These are phyloP conservation scores for Lottia gigantea DNA, from an alignment of 2,888 invertebrate genomes.

Conservation along the genomic window DNA sequence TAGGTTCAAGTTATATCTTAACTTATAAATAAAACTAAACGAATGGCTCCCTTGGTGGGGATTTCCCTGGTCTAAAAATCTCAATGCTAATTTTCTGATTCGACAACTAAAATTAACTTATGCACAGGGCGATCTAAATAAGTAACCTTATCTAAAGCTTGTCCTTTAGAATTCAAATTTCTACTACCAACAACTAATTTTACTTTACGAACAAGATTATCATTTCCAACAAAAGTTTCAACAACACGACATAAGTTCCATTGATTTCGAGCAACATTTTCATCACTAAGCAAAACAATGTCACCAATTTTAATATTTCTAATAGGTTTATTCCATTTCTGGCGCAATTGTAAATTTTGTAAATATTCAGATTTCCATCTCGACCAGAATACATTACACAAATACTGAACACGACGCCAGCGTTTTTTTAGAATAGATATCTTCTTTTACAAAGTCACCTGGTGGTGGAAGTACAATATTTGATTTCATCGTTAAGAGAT, in stretches of 20 bases:
- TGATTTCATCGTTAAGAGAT: constrained; percentile 25
- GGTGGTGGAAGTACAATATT: constrained; percentile 20
- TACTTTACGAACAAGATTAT: constrained; percentile 31
- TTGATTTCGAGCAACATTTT: constrained; percentile 28
- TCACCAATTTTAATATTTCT: constrained; percentile 33
- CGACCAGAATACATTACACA: constrained; percentile 39
- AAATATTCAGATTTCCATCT: constrained; percentile 36
- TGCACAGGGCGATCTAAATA: no score
- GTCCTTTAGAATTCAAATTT: no score
- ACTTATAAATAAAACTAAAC: no score
- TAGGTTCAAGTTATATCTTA: no score
- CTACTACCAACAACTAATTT: neutral
- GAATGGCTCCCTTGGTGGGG: no score
- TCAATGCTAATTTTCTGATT: no score
- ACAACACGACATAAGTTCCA: constrained; percentile 30
- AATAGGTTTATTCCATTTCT: no score
- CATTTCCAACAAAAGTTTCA: constrained; percentile 23
- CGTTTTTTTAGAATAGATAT: constrained; percentile 32
- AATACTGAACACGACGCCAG: constrained; percentile 35
- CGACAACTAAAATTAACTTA: no score
- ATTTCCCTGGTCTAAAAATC: no score
- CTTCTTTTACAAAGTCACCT: constrained; percentile 31
- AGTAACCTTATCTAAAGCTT: no score
- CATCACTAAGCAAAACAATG: constrained; percentile 36
- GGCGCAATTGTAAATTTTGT: constrained; percentile 3